Conservation (phyloP, 2,888 invertebrate genomes). For the Oscheius onirici region DNA sequence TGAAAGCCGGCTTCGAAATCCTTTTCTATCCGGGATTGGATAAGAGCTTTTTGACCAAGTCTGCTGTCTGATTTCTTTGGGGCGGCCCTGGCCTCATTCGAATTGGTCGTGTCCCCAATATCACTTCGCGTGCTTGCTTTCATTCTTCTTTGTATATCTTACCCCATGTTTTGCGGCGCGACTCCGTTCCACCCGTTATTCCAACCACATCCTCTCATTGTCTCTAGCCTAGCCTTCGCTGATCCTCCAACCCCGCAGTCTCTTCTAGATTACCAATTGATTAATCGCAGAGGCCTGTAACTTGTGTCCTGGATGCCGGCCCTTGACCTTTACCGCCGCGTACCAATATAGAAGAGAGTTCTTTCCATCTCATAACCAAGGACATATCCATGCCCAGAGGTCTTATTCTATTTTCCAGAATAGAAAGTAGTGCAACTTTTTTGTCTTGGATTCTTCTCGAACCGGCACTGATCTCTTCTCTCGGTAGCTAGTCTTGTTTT, state of each 20-base stretch:
- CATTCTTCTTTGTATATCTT: constrained; percentile 27
- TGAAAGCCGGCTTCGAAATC: constrained; percentile 1
- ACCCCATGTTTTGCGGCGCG: background rate
- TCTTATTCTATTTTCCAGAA: background rate
- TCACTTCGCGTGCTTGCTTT: constrained; percentile 30
- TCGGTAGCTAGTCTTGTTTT: constrained; percentile 32
- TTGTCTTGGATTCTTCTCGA: constrained; percentile 12
- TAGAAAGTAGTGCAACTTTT: background rate
- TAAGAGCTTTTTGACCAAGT: constrained; percentile 12
- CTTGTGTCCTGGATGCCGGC: constrained; percentile 16
- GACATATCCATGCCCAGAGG: background rate
- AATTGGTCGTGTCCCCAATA: constrained; percentile 32
- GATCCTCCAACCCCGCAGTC: background rate
- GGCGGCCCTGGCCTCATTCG: constrained; percentile 31
- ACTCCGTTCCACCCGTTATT: constrained; percentile 11
- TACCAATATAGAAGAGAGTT: constrained; percentile 3
- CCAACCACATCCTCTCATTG: too few relatives aligned
- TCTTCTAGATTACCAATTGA: constrained; percentile 21
- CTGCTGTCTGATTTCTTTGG: constrained; percentile 32
- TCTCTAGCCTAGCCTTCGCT: too few relatives aligned
- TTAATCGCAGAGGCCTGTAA: constrained; percentile 22
- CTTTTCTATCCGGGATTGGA: constrained; percentile 1
- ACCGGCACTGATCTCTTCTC: constrained; percentile 21
- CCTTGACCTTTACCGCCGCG: constrained; percentile 28
- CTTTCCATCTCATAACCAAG: constrained; percentile 21